Evolutionary conservation across 2,888 invertebrate genomes (phyloP), one percentile per base, ranked within the genome.

Genomic region (Cetonia aurata): DNA sequence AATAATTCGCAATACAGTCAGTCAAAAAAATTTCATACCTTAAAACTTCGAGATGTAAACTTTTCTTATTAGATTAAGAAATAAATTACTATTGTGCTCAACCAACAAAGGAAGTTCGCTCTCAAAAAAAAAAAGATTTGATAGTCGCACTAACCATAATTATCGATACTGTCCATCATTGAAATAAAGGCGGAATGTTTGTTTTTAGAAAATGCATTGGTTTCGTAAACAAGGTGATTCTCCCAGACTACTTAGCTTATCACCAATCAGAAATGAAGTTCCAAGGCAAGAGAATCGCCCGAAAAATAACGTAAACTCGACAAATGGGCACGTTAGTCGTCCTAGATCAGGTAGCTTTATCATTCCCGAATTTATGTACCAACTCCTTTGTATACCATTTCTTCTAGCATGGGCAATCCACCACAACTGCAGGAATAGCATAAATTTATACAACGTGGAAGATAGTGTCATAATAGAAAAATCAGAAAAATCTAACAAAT

Each of bases 161-260:
- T 44, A 44, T 2, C 25, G 4, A 6, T 6, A 44, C 3, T 44
- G 44, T n/a, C 15, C 19, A 9, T 50, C 13, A 10, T 4, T 25
- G 4, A 50, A 15, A 19, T 50, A 50, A 1, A 6, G 12, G 17
- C 13, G 17, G 13, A 46, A 3, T 48, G 17, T 59, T 50, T 70
- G 62, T 52, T 75, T 75, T 6, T 68, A 76, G 73, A 82, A 82
- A 79, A 92, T 92, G 92, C 90, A 91, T 86, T 92, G 92, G 92
- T 92, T 92, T 86, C 89, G 88, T 74, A 86, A 86, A 83, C 84
- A 86, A 77, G 89, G 89, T 81, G 90, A 89, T 84, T 87, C 91
- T 82, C 91, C 91, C 78, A 87, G 90, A 84, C 87, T 92, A 80
- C 86, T 92, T 75, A 91, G 91, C 84, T 87, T 91, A 73, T 90